Conservation (phyloP, 2,888 invertebrate genomes). For the Dicycla oo region DNA sequence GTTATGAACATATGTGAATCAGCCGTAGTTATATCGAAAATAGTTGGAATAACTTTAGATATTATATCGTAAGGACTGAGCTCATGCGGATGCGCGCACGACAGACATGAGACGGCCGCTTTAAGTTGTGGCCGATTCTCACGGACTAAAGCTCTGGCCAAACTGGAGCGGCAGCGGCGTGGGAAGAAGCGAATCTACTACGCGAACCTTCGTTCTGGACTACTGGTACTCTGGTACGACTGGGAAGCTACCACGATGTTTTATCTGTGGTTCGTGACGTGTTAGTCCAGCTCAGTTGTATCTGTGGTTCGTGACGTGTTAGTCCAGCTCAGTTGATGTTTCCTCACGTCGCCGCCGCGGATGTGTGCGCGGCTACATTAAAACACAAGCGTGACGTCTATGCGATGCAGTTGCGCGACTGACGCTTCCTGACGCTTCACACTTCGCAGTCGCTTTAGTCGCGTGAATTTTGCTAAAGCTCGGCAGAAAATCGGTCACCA, state of each 20-base stretch:
- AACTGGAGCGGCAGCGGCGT: not conserved
- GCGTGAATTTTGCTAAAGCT: not conserved
- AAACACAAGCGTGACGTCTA: not conserved
- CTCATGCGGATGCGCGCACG: not conserved
- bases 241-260: conserved; percentile 4
- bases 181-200: not conserved
- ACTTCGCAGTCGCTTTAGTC: not conserved
- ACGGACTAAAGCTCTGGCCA: not conserved
- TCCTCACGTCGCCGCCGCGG: not conserved
- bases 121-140: conserved; percentile 4
- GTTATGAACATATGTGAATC: too few species aligned
- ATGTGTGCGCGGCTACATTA: not conserved
- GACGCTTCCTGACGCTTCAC: not conserved
- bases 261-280: not conserved
- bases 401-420: not conserved
- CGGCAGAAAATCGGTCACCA: not conserved
- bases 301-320: not conserved
- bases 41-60: too few species aligned
- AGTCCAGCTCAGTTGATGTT: not conserved
- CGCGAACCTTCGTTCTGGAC: not conserved
- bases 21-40: too few species aligned
- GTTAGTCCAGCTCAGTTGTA: not conserved
- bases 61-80: conserved; percentile 30
- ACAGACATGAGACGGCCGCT: not conserved
- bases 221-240: not conserved